phyloP scores from a whole-genome alignment of 2,888 invertebrate genomes.

The Oithona nana region DNA sequence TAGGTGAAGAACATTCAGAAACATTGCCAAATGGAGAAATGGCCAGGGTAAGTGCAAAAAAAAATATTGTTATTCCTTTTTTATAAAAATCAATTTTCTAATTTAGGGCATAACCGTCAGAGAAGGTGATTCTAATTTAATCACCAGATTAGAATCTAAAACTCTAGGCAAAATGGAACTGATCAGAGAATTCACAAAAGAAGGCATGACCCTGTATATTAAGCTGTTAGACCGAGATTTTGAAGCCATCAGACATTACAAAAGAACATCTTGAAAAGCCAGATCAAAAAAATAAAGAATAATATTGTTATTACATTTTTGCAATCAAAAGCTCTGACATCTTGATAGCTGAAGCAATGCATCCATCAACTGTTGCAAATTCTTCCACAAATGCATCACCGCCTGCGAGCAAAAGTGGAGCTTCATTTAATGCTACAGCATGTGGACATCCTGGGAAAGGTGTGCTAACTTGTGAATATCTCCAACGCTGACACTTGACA shows the following conservation, averaged over 20 bases:
- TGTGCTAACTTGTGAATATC: conserved; percentile 31
- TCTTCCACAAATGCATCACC: conserved; percentile 31
- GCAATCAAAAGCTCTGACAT: conserved; percentile 15
- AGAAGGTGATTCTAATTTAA: neutral
- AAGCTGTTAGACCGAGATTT: neutral
- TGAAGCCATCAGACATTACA: neutral
- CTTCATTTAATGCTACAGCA: conserved; percentile 25
- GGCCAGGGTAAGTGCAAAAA: neutral
- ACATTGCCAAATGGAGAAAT: neutral
- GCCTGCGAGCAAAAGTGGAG: conserved; percentile 28
- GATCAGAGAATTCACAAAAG: neutral
- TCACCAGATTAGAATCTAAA: neutral
- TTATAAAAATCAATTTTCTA: neutral
- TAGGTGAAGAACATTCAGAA: neutral
- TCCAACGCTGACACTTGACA: conserved; percentile 32
- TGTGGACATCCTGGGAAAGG: conserved; percentile 28
- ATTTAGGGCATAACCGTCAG: neutral
- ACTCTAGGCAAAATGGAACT: neutral
- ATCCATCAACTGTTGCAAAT: conserved; percentile 32
- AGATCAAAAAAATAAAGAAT: too few relatives aligned
- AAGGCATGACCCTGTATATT: neutral
- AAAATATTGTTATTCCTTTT: neutral
- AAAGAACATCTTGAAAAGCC: neutral
- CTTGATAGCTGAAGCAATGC: conserved; percentile 28
- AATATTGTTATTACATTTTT: too few relatives aligned